These are phyloP conservation scores for Drosophila carrolli DNA, from an alignment of 1,140 invertebrate species.

Conservation along the genomic window DNA sequence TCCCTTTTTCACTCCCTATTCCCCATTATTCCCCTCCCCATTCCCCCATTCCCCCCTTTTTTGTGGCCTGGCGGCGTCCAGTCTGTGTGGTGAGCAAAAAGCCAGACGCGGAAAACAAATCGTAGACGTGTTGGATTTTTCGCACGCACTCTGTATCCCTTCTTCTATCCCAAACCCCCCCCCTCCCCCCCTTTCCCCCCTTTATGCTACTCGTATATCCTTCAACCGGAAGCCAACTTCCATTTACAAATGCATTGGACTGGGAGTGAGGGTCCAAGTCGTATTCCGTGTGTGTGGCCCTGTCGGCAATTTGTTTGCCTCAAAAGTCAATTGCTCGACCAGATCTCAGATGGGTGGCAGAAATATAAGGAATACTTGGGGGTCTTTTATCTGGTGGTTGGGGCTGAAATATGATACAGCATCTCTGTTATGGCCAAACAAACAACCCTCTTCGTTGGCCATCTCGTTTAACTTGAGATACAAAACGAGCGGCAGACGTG, in stretches of 20 bases:
- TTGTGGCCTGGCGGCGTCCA: slow-evolving; percentile 66
- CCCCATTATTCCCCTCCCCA: slow-evolving; percentile 12
- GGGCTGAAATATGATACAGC: slow-evolving; percentile 71
- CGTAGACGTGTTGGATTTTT: slow-evolving; percentile 76
- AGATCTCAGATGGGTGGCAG: slow-evolving; percentile 22
- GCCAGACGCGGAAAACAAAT: slow-evolving; percentile 64
- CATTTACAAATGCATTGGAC: slow-evolving; percentile 63
- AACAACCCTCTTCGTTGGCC: slow-evolving; percentile 42
- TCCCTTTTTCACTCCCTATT: background rate
- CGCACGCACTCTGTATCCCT: slow-evolving; percentile 64
- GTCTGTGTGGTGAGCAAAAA: slow-evolving; percentile 50
- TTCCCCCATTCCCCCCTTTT: background rate
- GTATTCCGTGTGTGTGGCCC: slow-evolving; percentile 45
- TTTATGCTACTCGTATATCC: slow-evolving; percentile 63
- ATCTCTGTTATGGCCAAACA: slow-evolving; percentile 47
- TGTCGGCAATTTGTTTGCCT: slow-evolving; percentile 75
- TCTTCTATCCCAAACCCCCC: background rate
- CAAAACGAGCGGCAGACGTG: slow-evolving; percentile 36
- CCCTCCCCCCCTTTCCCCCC: background rate
- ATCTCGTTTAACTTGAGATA: slow-evolving; percentile 38
- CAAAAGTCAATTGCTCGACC: slow-evolving; percentile 59
- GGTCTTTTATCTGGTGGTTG: background rate
- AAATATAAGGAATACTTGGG: background rate
- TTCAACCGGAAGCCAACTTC: slow-evolving; percentile 76
- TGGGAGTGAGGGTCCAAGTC: slow-evolving; percentile 1